Base-by-base conservation (phyloP, 2,797 vertebrate genomes). In the Ficedula albicollis region DNA sequence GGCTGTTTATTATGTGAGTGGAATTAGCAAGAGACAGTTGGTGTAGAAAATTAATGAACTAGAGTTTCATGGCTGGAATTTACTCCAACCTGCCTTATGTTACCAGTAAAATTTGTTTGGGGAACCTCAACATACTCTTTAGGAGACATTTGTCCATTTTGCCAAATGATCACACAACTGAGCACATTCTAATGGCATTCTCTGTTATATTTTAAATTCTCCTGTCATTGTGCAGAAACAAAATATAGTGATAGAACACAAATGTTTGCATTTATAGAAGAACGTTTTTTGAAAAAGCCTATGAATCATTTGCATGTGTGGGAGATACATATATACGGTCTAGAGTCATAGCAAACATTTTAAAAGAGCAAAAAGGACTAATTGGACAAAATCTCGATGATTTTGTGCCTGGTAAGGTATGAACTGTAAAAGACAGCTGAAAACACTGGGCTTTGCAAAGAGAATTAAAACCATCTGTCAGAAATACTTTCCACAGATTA, bases 41-140 rank as follows among this genome's bases (percentile, higher is more conserved):
- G 96, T 96, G 94, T 94, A 96, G 95, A 96, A 97, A 97, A 97
- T 97, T 97, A 97, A 97, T 97, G 97, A 97, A 97, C 96, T 97
- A 97, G 95, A 96, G 94, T 97, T 97, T 97, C 97, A 95, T 97
- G 95, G 96, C 94, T 96, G 93, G 93, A 95, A 95, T 97, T 97
- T 96, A 96, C 96, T 97, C 96, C 96, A 97, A 95, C 96, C 95
- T 97, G 94, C 96, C 93, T 96, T 97, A 97, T 97, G 95, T 96
- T 96, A 97, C 94, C 91, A 97, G 89, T 97, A 96, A 97, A 97
- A 97, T 97, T 97, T 95, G 92, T 97, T 97, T 97, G 92, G 93
- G 95, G 93, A 96, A 97, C 91, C 97, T 97, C 89, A 93, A 91
- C 88, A 81, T 97, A 95, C 86, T 95, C 93, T 96, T 97, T 96